phyloP scores from a whole-genome alignment of 2,888 invertebrate species.

The Scotopteryx bipunctaria region DNA sequence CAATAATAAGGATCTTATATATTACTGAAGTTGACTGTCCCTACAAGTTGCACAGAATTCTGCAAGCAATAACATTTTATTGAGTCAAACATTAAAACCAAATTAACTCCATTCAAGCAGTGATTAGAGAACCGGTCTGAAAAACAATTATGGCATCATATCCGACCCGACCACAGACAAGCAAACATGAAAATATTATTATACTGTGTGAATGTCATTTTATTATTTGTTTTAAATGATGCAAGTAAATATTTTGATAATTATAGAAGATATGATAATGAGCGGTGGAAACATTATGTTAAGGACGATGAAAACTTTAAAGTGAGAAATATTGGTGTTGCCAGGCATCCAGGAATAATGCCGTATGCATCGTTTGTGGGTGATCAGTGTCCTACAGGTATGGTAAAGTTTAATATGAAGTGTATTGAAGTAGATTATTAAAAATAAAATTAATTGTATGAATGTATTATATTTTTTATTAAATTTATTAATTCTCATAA shows the following conservation, averaged over 20 bases:
- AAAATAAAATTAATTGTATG: background rate
- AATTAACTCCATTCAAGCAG: background rate
- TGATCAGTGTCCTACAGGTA: conserved; percentile 18
- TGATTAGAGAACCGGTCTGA: background rate
- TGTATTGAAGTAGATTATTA: conserved; percentile 18
- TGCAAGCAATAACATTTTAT: background rate
- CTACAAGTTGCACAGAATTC: background rate
- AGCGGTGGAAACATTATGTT: background rate
- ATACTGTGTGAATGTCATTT: background rate
- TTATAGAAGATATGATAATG: background rate
- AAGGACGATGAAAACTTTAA: background rate
- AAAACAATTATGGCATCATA: background rate
- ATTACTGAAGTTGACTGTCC: no score
- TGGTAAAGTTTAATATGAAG: background rate
- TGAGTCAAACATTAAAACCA: background rate
- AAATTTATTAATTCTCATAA: no score
- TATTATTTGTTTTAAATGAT: conserved; percentile 3
- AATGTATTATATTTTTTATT: background rate
- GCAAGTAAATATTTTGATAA: background rate
- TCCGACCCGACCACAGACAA: background rate
- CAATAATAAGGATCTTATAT: no score
- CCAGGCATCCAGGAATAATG: background rate
- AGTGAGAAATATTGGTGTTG: background rate
- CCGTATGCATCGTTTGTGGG: conserved; percentile 4
- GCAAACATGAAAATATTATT: background rate